phyloP scores from a whole-genome alignment of 1,140 invertebrate genomes.

The Drosophila orosa region DNA sequence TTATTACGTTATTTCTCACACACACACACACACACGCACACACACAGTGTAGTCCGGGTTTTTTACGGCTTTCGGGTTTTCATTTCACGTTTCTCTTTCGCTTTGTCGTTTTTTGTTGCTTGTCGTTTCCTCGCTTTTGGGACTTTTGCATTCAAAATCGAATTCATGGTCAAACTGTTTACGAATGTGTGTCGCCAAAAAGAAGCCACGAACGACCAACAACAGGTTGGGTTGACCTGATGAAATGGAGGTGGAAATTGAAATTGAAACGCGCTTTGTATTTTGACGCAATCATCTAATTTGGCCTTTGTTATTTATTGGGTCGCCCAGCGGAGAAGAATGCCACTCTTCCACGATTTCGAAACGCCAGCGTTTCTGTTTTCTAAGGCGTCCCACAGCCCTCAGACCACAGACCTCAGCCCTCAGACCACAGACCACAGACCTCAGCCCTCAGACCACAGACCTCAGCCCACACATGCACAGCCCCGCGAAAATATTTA shows the following conservation, averaged over 20 bases:
- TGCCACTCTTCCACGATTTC: slow-evolving; percentile 70
- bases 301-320: slow-evolving; percentile 65
- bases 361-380: slow-evolving; percentile 17
- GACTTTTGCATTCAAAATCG: slow-evolving; percentile 79
- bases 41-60: slow-evolving; percentile 44
- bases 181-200: slow-evolving; percentile 76
- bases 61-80: slow-evolving; percentile 64
- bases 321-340: slow-evolving; percentile 63
- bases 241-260: slow-evolving; percentile 78
- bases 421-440: slow-evolving; percentile 1
- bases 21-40: slow-evolving; percentile 25
- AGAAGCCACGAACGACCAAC: slow-evolving; percentile 45
- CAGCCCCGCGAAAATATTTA: slow-evolving; percentile 50
- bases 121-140: slow-evolving; percentile 46
- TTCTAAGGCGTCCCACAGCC: slow-evolving; percentile 30
- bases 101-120: slow-evolving; percentile 29
- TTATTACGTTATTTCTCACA: slow-evolving; percentile 77
- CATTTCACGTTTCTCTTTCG: slow-evolving; percentile 68
- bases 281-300: slow-evolving; percentile 71
- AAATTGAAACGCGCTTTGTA: slow-evolving; percentile 64
- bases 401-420: neutral
- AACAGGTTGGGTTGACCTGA: slow-evolving; percentile 78
- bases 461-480: slow-evolving; percentile 3
- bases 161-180: slow-evolving; percentile 77
- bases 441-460: too few relatives aligned